Evolutionary conservation across 53 echinoderm and acorn worm species (phyloP).

Genomic region (Crossaster papposus): DNA sequence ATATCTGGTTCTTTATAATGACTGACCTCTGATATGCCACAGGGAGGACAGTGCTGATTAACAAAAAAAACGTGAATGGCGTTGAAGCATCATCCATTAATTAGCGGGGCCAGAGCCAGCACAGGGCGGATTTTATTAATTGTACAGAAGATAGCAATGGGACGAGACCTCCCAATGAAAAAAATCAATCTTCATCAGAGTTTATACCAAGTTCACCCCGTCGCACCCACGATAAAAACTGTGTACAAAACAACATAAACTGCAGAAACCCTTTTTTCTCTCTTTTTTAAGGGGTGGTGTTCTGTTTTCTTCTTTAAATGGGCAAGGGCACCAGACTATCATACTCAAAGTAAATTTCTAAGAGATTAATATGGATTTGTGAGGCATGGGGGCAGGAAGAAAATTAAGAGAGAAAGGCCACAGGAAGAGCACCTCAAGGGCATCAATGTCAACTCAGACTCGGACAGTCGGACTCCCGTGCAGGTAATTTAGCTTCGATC

Average conservation of each 20-base stretch:
- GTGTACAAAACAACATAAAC: neutral
- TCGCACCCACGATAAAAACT: neutral
- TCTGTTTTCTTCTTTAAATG: neutral
- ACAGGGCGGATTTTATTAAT: constrained; percentile 16
- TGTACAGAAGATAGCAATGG: neutral
- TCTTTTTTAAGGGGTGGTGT: neutral
- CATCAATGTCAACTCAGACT: constrained; percentile 44
- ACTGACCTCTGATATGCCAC: neutral
- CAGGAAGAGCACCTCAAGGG: neutral
- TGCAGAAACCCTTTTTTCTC: neutral
- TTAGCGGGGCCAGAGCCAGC: constrained; percentile 10
- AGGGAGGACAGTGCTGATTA: neutral
- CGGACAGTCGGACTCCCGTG: constrained; percentile 37
- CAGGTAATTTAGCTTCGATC: constrained; percentile 1
- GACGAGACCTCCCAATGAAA: neutral
- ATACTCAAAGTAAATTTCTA: constrained; percentile 28
- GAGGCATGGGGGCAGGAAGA: constrained; percentile 14
- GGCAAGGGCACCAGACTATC: constrained; percentile 9
- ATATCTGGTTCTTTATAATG: neutral
- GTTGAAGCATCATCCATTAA: constrained; percentile 22
- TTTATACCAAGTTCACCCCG: constrained; percentile 13
- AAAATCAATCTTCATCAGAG: constrained; percentile 39
- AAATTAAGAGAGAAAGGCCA: neutral
- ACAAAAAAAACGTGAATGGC: neutral
- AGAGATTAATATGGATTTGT: constrained; percentile 52